Conservation (phyloP, 2,888 invertebrate genomes). For the Heliconius sara region DNA sequence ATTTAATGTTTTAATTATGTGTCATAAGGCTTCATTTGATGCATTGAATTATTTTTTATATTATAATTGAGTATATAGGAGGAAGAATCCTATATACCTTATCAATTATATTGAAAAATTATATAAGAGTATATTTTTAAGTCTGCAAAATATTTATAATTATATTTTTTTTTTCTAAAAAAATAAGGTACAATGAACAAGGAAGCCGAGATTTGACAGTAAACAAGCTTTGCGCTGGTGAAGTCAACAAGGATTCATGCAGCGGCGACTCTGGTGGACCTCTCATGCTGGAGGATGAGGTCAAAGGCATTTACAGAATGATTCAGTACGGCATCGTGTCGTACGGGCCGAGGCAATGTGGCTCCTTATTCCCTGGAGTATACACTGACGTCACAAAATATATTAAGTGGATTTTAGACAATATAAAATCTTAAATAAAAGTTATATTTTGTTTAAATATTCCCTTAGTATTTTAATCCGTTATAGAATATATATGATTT, state of each 20-base stretch:
- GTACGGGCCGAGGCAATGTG: slow-evolving; percentile 53
- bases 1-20: background rate
- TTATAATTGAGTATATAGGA: no score
- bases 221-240: slow-evolving; percentile 64
- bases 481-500: background rate
- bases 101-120: background rate
- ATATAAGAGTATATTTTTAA: background rate
- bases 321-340: slow-evolving; percentile 58
- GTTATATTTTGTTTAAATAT: background rate
- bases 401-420: slow-evolving; percentile 67
- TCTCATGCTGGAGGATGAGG: slow-evolving; percentile 63
- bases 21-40: no score
- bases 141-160: background rate
- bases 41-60: no score
- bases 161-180: background rate
- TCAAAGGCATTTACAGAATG: slow-evolving; percentile 39
- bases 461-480: background rate
- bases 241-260: slow-evolving; percentile 82
- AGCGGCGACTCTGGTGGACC: slow-evolving; percentile 87
- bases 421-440: slow-evolving; percentile 42
- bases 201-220: background rate
- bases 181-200: background rate
- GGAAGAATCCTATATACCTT: background rate
- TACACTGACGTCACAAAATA: slow-evolving; percentile 69
- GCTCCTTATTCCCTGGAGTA: slow-evolving; percentile 64